Evolutionary conservation across 2,797 vertebrate genomes (phyloP).

Genomic region (Crenichthys baileyi): DNA sequence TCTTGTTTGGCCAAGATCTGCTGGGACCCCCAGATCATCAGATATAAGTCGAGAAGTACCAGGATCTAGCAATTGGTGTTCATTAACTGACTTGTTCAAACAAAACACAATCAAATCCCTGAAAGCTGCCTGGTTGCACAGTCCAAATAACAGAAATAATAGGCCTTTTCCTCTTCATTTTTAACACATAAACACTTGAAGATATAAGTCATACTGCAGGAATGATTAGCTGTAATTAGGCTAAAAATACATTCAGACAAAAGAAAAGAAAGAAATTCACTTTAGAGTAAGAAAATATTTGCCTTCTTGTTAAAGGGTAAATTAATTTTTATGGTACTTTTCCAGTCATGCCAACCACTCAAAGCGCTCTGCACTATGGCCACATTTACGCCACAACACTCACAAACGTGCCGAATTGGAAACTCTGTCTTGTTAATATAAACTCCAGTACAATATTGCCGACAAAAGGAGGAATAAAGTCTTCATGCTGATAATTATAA

Average conservation of each 20-base stretch:
- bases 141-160: conserved; percentile 80
- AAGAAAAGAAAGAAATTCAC: conserved; percentile 11
- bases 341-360: too few species aligned
- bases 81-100: conserved; percentile 87
- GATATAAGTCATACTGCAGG: conserved; percentile 49
- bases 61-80: conserved; percentile 83
- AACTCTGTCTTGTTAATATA: conserved; percentile 11
- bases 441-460: conserved; percentile 29
- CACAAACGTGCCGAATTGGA: not conserved
- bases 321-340: too few species aligned
- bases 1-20: conserved; percentile 85
- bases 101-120: conserved; percentile 84
- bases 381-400: too few species aligned
- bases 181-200: conserved; percentile 48
- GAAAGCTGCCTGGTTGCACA: conserved; percentile 59
- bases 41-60: conserved; percentile 82
- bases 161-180: conserved; percentile 67
- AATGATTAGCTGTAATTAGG: conserved; percentile 56
- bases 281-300: conserved; percentile 10
- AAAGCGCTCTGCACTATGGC: too few species aligned
- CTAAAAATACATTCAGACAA: conserved; percentile 37
- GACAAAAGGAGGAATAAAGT: conserved; percentile 23
- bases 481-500: conserved; percentile 50
- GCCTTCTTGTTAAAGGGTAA: not conserved
- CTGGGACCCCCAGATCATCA: conserved; percentile 81